Percentiles rank a stretch among this genome's conserved stretches.
Conservation (phyloP, 2,113 vertebrate genomes). For the Rattus norvegicus region DNA sequence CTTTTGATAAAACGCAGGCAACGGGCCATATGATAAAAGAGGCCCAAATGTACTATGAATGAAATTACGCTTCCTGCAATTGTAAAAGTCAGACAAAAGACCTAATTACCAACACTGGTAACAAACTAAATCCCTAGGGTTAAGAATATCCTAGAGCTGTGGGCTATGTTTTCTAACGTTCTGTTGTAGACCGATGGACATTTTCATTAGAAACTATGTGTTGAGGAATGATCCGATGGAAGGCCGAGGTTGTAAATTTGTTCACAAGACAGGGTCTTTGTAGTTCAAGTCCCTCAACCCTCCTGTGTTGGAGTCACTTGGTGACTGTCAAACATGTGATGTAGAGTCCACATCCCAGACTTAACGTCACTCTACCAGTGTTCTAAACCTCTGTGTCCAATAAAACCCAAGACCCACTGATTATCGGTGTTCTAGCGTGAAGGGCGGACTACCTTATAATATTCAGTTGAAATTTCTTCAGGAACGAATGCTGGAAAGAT, state of each 20-base stretch:
- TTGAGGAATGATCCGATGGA: neutral
- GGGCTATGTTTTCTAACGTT: slow-evolving; percentile 10
- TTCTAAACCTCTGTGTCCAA: slow-evolving; percentile 17
- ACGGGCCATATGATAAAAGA: neutral
- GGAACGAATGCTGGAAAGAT: slow-evolving; percentile 14
- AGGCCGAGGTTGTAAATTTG: neutral
- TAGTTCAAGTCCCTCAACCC: neutral
- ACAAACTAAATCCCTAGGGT: neutral
- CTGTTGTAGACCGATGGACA: neutral
- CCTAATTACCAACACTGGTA: slow-evolving; percentile 33
- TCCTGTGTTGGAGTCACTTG: neutral
- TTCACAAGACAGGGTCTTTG: neutral
- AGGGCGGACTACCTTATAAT: slow-evolving; percentile 12
- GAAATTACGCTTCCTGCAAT: slow-evolving; percentile 11
- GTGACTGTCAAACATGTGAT: neutral
- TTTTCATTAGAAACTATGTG: slow-evolving; percentile 32
- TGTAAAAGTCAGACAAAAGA: slow-evolving; percentile 47
- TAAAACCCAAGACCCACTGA: neutral
- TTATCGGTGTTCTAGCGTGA: neutral
- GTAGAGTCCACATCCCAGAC: neutral
- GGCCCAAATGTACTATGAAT: neutral
- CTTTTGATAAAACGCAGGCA: neutral
- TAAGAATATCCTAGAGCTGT: slow-evolving; percentile 38
- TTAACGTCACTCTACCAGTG: neutral
- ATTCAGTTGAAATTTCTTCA: neutral